phyloP scores from a whole-genome alignment of 2,888 invertebrate genomes.

The Cerastis rubricosa region DNA sequence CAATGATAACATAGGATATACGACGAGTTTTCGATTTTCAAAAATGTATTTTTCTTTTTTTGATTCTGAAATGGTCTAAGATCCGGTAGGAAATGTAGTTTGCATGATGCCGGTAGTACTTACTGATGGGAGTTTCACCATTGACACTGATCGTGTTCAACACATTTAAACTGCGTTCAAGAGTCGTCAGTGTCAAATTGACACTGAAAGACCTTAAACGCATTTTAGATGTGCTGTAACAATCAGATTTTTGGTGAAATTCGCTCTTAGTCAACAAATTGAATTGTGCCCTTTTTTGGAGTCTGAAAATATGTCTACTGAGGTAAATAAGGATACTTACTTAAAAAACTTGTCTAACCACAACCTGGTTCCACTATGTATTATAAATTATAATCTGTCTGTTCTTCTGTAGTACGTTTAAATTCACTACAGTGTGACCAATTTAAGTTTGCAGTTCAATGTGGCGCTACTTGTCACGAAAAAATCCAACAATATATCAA shows the following conservation, averaged over 20 bases:
- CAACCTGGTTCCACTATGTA: neutral
- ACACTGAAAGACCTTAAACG: no score
- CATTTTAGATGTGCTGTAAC: no score
- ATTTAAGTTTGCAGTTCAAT: neutral
- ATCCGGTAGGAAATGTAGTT: no score
- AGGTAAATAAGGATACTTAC: neutral
- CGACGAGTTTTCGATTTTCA: neutral
- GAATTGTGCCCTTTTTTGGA: neutral
- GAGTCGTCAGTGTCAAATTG: no score
- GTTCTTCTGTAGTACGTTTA: neutral
- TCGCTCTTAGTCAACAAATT: neutral
- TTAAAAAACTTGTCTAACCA: neutral
- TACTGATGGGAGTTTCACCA: no score
- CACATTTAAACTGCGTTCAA: no score
- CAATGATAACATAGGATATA: slow-evolving; percentile 16
- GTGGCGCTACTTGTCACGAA: neutral
- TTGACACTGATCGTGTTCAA: no score
- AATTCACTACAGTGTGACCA: neutral
- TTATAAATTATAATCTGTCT: neutral
- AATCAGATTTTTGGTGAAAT: no score
- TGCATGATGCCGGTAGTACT: no score
- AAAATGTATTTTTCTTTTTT: neutral
- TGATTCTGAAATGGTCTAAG: neutral
- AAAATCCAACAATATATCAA: neutral
- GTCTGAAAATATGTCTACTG: neutral